These are phyloP conservation scores for Tautogolabrus adspersus DNA, from an alignment of 2,113 vertebrate genomes.

Conservation along the genomic window DNA sequence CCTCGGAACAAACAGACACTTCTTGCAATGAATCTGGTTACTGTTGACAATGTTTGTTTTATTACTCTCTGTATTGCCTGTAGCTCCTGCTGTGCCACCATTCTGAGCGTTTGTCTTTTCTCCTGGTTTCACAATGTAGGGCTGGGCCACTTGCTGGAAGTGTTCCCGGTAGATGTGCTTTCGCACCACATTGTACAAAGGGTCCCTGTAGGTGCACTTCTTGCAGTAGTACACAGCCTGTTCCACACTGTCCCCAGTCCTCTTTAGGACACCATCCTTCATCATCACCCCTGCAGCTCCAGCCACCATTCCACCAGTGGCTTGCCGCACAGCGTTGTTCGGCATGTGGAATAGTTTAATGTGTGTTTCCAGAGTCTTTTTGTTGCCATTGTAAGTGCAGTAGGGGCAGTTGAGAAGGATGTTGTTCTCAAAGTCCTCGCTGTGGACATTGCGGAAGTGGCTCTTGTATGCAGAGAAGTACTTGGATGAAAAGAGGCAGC, in stretches of 20 bases:
- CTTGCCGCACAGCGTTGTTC: constrained; percentile 86
- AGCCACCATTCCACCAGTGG: constrained; percentile 62
- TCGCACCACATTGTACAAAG: constrained; percentile 97
- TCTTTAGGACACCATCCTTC: constrained; percentile 94
- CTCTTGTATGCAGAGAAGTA: constrained; percentile 99
- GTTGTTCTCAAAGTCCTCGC: constrained; percentile 98
- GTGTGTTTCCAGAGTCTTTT: constrained; percentile 99
- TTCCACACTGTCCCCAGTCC: constrained; percentile 92
- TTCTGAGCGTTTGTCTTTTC: constrained; percentile 86
- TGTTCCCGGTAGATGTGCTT: constrained; percentile 99
- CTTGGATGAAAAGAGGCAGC: constrained; percentile 98
- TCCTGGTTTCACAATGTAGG: constrained; percentile 93
- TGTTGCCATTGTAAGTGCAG: constrained; percentile 99
- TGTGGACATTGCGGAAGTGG: constrained; percentile 99
- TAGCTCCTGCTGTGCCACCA: constrained; percentile 55
- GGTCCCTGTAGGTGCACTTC: constrained; percentile 99
- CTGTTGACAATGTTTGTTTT: constrained; percentile 54
- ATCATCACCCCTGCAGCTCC: constrained; percentile 85
- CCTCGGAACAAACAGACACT: constrained; percentile 97
- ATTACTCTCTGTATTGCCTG: constrained; percentile 78
- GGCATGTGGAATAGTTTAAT: constrained; percentile 99
- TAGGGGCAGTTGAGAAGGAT: constrained; percentile 99
- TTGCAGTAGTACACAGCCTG: constrained; percentile 99
- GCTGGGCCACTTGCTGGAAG: constrained; percentile 97
- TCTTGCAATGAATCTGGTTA: constrained; percentile 93